Conservation (phyloP, 2,113 vertebrate genomes). For the Urocitellus parryii region DNA sequence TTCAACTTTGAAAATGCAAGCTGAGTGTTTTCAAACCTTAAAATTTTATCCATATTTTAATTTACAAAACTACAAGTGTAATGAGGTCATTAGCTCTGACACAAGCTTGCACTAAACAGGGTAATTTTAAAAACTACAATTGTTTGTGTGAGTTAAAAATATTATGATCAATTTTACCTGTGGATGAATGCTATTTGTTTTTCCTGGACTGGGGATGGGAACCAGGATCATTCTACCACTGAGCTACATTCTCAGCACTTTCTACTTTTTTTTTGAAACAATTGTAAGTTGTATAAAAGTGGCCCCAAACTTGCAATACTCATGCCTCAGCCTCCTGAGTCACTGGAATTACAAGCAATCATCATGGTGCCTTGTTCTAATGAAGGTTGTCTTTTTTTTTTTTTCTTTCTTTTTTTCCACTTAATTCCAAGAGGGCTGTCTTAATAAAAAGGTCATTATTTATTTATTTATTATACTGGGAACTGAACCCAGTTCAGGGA, state of each 20-base stretch:
- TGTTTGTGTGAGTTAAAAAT: neutral
- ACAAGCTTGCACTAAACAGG: neutral
- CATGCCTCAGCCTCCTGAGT: too few relatives aligned
- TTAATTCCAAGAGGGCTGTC: neutral
- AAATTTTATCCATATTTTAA: neutral
- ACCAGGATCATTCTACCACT: too few relatives aligned
- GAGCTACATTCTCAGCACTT: too few relatives aligned
- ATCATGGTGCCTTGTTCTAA: too few relatives aligned
- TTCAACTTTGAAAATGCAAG: conserved; percentile 30
- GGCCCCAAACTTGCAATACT: too few relatives aligned
- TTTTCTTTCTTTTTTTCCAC: neutral
- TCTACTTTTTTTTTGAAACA: too few relatives aligned
- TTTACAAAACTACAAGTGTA: neutral
- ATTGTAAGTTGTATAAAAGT: too few relatives aligned
- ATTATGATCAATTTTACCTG: neutral
- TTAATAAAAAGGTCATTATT: neutral
- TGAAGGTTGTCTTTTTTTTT: neutral
- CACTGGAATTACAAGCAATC: too few relatives aligned
- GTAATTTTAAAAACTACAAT: neutral
- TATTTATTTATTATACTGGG: too few relatives aligned
- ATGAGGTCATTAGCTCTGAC: neutral
- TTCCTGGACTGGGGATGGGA: too few relatives aligned
- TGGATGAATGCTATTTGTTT: neutral
- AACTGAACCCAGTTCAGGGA: too few relatives aligned
- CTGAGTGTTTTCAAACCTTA: neutral